Conservation (phyloP, 2,888 invertebrate genomes). For the Macropis europaea region DNA sequence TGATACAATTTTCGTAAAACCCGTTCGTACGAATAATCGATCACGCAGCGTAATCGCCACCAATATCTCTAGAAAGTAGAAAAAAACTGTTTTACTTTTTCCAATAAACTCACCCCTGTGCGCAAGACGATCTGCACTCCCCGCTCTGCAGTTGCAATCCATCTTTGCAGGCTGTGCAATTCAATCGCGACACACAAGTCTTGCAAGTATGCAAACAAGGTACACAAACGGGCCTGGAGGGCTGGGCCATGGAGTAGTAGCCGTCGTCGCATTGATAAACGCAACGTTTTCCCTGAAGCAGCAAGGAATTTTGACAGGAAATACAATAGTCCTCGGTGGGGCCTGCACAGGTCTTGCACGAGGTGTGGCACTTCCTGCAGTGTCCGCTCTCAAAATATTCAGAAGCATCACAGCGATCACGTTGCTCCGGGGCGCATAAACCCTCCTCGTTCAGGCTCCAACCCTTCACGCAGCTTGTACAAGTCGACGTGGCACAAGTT, state of each 20-base stretch:
- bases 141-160: slow-evolving; percentile 91
- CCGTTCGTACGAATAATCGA: no score
- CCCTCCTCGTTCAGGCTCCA: slow-evolving; percentile 90
- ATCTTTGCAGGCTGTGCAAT: slow-evolving; percentile 90
- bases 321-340: slow-evolving; percentile 87
- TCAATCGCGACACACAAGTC: slow-evolving; percentile 88
- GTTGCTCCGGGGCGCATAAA: slow-evolving; percentile 86
- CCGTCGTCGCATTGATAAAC: slow-evolving; percentile 89
- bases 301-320: slow-evolving; percentile 87
- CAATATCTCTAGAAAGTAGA: no score
- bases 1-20: no score
- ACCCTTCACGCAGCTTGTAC: slow-evolving; percentile 87
- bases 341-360: slow-evolving; percentile 92
- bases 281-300: slow-evolving; percentile 88
- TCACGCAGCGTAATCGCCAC: no score
- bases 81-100: no score
- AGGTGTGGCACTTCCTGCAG: slow-evolving; percentile 88
- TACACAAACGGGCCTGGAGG: slow-evolving; percentile 82
- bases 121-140: slow-evolving; percentile 90
- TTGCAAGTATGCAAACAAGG: slow-evolving; percentile 91
- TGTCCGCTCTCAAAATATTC: slow-evolving; percentile 87
- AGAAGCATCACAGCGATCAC: slow-evolving; percentile 84
- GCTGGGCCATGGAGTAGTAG: slow-evolving; percentile 85
- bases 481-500: slow-evolving; percentile 87
- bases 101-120: slow-evolving; percentile 82